These are phyloP conservation scores for Trichomalopsis sarcophagae DNA, from an alignment of 1,140 invertebrate genomes.

Conservation along the genomic window DNA sequence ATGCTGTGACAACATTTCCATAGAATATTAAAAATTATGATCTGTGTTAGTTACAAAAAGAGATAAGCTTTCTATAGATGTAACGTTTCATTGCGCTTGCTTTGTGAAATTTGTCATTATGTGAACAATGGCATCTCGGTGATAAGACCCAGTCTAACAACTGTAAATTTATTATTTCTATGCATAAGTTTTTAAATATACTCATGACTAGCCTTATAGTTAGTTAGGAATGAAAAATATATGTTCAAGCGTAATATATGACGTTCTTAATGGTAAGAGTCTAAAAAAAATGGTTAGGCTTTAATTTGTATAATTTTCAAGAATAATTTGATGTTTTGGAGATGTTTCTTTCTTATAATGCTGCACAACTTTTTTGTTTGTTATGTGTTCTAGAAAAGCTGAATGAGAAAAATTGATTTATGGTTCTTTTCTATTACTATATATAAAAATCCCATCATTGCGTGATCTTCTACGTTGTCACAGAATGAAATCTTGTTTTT, in stretches of 20 bases:
- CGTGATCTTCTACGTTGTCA: constrained; percentile 57
- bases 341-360: constrained; percentile 21
- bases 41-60: constrained; percentile 34
- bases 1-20: constrained; percentile 51
- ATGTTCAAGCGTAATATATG: neutral
- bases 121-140: constrained; percentile 8
- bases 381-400: constrained; percentile 42
- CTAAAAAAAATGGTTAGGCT: neutral
- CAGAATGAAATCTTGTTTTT: constrained; percentile 48
- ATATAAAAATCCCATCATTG: constrained; percentile 56
- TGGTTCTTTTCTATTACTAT: constrained; percentile 37
- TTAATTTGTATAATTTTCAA: constrained; percentile 52
- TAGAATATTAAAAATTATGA: constrained; percentile 31
- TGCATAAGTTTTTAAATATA: constrained; percentile 41
- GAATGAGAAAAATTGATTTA: constrained; percentile 23
- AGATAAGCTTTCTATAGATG: neutral
- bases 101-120: constrained; percentile 29
- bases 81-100: constrained; percentile 26
- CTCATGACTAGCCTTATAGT: constrained; percentile 20
- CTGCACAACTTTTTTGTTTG: constrained; percentile 31
- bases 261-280: constrained; percentile 36
- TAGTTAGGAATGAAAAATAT: neutral
- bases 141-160: constrained; percentile 22
- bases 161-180: constrained; percentile 38
- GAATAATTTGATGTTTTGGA: neutral